Base-by-base conservation (phyloP, 2,888 invertebrate genomes). In the Rhimphoctona megacephalus region DNA sequence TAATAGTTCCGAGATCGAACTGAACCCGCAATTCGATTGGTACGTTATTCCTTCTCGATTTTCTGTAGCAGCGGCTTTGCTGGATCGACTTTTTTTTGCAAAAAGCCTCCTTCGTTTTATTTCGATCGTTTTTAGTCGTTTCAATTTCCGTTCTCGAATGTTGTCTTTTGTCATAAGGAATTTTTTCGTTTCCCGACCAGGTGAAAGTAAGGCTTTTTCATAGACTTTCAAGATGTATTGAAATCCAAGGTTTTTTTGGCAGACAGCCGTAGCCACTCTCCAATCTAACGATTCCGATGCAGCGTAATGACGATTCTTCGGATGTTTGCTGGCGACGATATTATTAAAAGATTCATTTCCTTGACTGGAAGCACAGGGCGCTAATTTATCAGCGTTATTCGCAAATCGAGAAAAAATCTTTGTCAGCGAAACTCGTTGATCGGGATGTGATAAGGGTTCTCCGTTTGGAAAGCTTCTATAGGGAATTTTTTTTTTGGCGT, bases 361-460 rank as follows among this genome's bases (percentile, higher is more conserved):
- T 72, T 87, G 81, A 22, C 69, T 77, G 9, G 87, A 87, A 22
- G 73, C 87, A 74, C 84, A 87, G 2, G 74, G 82, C 36, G 87
- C 82, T 54, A 80, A 74, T 67, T 79, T 84, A 22, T 52, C 43
- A 43, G 84, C 73, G 39, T 80, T 84, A 33, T 78, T 61, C 36
- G 79, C 77, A 6, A 87, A 79, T 46, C 69, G 70, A 8, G 69
- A 39, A 52, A 87, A 82, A 46, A 87, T 39, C 19, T 81, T 36
- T 17, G 46, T 81, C 46, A 85, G 43, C 22, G 72, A 33, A 46
- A n/a, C 52, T 49, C 64, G 67, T 25, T 73, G 30, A 33, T 73
- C 30, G 33, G 46, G 5, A 49, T 85, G 80, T n/a, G 52, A 61
- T n/a, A 85, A 70, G 43, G 85, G 69, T 83, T 85, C 36, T 69